Percentiles rank a stretch among this genome's conserved stretches.
These are phyloP conservation scores for Eupsittula cactorum DNA, from an alignment of 2,113 vertebrate genomes.

Conservation along the genomic window DNA sequence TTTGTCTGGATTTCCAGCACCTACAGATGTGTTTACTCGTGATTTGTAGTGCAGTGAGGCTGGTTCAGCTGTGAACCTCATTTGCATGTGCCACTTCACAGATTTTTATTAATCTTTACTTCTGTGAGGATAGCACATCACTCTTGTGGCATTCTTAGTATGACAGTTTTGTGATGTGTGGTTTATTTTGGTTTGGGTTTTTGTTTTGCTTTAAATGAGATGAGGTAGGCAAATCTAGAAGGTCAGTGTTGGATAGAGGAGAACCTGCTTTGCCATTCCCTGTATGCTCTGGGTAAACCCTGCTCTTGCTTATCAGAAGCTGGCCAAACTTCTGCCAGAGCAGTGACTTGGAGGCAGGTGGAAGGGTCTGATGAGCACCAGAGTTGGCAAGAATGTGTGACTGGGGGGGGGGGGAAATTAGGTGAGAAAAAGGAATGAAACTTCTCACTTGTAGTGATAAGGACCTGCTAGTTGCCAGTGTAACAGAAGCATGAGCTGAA, in stretches of 20 bases:
- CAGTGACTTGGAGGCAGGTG: background rate
- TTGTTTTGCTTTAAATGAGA: background rate
- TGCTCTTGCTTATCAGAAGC: background rate
- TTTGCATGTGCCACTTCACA: background rate
- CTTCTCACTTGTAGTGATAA: background rate
- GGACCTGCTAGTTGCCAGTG: background rate
- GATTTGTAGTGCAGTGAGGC: background rate
- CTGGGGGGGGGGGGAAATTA: background rate
- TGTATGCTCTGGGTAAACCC: background rate
- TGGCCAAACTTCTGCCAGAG: background rate
- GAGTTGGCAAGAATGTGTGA: background rate
- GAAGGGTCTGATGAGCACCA: conserved; percentile 34
- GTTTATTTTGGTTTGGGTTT: background rate
- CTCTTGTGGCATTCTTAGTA: background rate
- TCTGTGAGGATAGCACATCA: background rate
- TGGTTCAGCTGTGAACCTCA: background rate
- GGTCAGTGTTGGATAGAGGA: background rate
- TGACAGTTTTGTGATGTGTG: background rate
- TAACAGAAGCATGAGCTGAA: background rate
- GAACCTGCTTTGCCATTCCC: background rate
- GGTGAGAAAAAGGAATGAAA: background rate
- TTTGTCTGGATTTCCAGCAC: background rate
- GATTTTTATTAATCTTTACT: background rate
- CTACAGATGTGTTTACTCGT: background rate
- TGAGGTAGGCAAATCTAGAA: background rate